Conservation (phyloP, 2,113 vertebrate genomes). For the Cottus gobio region DNA sequence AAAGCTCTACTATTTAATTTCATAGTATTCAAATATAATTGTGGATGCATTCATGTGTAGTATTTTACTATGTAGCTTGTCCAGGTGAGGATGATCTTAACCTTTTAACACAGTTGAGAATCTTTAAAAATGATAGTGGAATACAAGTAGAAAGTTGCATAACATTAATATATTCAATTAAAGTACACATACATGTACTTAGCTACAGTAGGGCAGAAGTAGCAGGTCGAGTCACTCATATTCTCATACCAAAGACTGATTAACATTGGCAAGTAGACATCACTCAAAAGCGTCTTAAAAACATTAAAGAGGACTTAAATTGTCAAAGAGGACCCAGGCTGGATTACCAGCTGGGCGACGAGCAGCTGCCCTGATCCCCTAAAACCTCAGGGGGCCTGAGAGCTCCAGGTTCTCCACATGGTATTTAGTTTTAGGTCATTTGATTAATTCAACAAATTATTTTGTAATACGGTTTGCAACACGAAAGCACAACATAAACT, state of each 20-base stretch:
- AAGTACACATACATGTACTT: neutral
- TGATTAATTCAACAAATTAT: constrained; percentile 25
- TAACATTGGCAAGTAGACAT: neutral
- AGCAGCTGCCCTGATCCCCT: constrained; percentile 34
- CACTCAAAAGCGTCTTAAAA: constrained; percentile 2
- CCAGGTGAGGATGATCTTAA: neutral
- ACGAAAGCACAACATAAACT: neutral
- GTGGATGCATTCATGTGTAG: too few species aligned
- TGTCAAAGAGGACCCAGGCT: neutral
- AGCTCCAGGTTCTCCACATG: neutral
- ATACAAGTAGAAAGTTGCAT: neutral
- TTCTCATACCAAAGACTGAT: neutral
- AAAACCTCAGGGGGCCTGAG: neutral
- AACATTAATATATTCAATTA: neutral
- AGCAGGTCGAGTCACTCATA: neutral
- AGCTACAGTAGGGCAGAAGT: neutral
- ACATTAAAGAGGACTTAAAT: neutral
- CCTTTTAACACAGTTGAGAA: neutral
- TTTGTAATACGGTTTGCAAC: constrained; percentile 15
- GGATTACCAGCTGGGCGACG: constrained; percentile 12
- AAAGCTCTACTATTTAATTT: neutral
- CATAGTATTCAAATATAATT: neutral
- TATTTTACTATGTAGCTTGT: neutral
- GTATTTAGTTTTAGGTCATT: constrained; percentile 23
- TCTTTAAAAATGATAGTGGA: neutral